A percentile compares a stretch with the other conserved stretches of the same genome.
These are phyloP conservation scores for Eupithecia centaureata DNA, from an alignment of 2,888 invertebrate genomes.

Conservation along the genomic window DNA sequence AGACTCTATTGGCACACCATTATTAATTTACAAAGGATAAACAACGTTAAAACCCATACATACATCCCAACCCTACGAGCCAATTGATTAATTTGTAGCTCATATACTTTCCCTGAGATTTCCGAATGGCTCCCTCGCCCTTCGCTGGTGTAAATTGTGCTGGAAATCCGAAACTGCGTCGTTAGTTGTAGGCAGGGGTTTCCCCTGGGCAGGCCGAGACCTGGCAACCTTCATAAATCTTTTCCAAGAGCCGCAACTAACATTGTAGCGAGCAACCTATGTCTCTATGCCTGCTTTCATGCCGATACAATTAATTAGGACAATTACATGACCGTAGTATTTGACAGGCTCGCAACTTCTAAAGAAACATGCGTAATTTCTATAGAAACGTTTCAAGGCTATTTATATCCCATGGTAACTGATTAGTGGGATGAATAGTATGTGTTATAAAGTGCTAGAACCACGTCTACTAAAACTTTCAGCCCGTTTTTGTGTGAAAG, in stretches of 20 bases:
- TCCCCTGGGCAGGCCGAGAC: conserved; percentile 76
- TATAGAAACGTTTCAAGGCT: too few species aligned
- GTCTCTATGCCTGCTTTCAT: neutral
- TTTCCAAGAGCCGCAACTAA: conserved; percentile 78
- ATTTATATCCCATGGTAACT: too few species aligned
- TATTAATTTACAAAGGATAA: neutral
- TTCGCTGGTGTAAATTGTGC: conserved; percentile 76
- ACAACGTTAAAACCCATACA: conserved; percentile 3
- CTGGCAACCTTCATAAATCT: conserved; percentile 80
- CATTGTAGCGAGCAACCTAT: conserved; percentile 43
- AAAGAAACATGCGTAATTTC: too few species aligned
- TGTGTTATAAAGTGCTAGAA: too few species aligned
- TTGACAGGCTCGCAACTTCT: too few species aligned
- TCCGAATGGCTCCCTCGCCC: conserved; percentile 61
- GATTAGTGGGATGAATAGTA: too few species aligned
- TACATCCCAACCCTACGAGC: conserved; percentile 43
- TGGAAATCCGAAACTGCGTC: conserved; percentile 79
- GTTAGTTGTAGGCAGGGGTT: conserved; percentile 75
- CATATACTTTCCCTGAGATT: conserved; percentile 71
- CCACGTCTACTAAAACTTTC: too few species aligned
- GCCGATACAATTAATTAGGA: conserved; percentile 5
- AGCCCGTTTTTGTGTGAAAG: too few species aligned
- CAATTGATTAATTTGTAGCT: conserved; percentile 69
- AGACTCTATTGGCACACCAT: neutral
- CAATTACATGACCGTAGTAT: neutral